These are phyloP conservation scores for Petrolisthes cinctipes DNA, from an alignment of 2,888 invertebrate species.

Conservation along the genomic window DNA sequence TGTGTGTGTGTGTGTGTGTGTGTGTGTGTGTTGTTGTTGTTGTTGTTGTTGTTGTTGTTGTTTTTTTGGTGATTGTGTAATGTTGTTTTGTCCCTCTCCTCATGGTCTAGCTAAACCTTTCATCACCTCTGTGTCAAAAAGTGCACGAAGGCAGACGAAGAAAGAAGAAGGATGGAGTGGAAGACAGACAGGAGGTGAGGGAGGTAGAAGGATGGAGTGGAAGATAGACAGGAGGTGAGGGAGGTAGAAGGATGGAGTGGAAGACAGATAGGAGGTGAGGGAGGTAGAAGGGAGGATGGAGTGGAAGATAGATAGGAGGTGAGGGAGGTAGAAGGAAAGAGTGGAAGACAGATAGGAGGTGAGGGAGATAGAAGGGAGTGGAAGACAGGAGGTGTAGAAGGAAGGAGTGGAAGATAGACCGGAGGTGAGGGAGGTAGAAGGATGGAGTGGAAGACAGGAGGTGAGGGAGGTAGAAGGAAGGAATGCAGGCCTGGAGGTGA, in stretches of 20 bases:
- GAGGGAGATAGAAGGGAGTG: too few relatives aligned
- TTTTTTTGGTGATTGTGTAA: neutral
- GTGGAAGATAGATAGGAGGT: too few relatives aligned
- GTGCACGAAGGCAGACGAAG: neutral
- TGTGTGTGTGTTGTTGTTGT: neutral
- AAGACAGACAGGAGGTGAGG: too few relatives aligned
- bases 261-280: too few relatives aligned
- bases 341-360: too few relatives aligned
- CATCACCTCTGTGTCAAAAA: neutral
- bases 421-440: neutral
- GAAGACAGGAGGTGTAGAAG: neutral
- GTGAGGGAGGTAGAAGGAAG: neutral
- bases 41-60: neutral
- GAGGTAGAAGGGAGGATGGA: too few relatives aligned
- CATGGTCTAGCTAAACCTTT: neutral
- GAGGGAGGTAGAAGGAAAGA: too few relatives aligned
- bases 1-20: slow-evolving; percentile 7
- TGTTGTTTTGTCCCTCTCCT: neutral
- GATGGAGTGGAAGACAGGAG: neutral
- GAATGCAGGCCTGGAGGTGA: neutral
- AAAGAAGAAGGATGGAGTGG: too few relatives aligned
- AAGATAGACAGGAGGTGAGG: too few relatives aligned
- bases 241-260: too few relatives aligned
- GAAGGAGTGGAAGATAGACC: neutral
- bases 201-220: too few relatives aligned